phyloP scores from a whole-genome alignment of 2,888 invertebrate species.

The Gonocerus acuteangulatus region DNA sequence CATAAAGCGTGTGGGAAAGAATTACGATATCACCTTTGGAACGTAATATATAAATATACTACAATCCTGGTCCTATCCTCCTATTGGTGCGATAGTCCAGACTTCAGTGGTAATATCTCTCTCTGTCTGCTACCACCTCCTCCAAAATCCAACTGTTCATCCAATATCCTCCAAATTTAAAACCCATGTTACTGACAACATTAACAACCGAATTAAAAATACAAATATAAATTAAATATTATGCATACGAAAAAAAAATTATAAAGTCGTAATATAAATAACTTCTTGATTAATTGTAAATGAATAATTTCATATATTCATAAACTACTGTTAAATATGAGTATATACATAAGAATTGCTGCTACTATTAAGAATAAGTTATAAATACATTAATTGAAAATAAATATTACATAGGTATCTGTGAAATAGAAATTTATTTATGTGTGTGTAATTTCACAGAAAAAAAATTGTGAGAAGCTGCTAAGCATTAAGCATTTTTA shows the following conservation, averaged over 20 bases:
- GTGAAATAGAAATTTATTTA: too few relatives aligned
- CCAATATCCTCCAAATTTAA: slow-evolving; percentile 31
- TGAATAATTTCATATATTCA: too few relatives aligned
- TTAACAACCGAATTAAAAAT: slow-evolving; percentile 26
- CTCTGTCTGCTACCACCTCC: slow-evolving; percentile 24
- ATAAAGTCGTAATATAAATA: too few relatives aligned
- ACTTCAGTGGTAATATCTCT: slow-evolving; percentile 23
- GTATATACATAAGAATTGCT: too few relatives aligned
- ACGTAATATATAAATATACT: slow-evolving; percentile 25
- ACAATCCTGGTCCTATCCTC: slow-evolving; percentile 32
- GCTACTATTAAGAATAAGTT: too few relatives aligned
- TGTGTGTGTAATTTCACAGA: too few relatives aligned
- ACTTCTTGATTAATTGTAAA: too few relatives aligned
- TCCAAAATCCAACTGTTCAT: slow-evolving; percentile 31
- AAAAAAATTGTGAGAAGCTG: too few relatives aligned
- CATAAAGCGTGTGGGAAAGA: slow-evolving; percentile 30
- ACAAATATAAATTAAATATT: slow-evolving; percentile 22
- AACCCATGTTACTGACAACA: slow-evolving; percentile 32
- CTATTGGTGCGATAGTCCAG: slow-evolving; percentile 32
- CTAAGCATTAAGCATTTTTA: too few relatives aligned
- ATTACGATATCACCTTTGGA: slow-evolving; percentile 29
- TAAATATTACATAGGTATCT: too few relatives aligned
- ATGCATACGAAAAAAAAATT: slow-evolving; percentile 19
- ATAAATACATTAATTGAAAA: too few relatives aligned
- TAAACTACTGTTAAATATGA: too few relatives aligned